A percentile compares a stretch with the other conserved stretches of the same genome.
phyloP scores from a whole-genome alignment of 2,113 vertebrate species.

The Nerophis ophidion region DNA sequence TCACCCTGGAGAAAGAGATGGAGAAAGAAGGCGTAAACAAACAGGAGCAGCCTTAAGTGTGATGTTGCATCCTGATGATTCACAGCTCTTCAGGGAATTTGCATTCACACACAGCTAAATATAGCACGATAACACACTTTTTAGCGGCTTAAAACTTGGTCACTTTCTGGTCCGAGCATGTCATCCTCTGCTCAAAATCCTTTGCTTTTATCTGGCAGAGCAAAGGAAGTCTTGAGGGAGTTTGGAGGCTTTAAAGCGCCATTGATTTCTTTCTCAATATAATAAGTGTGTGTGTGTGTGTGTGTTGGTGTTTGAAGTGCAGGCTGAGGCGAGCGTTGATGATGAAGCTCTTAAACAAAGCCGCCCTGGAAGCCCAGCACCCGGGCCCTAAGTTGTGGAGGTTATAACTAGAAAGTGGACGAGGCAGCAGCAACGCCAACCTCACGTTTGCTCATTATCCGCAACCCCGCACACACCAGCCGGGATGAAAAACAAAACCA shows the following conservation, averaged over 20 bases:
- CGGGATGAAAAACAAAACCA: neutral
- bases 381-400: neutral
- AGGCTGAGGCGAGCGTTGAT: constrained; percentile 21
- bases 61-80: no score
- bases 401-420: constrained; percentile 6
- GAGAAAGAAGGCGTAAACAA: neutral
- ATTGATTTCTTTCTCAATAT: constrained; percentile 52
- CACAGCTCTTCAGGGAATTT: no score
- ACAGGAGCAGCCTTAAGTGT: neutral
- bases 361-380: no score
- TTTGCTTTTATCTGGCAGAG: constrained; percentile 55
- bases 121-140: no score
- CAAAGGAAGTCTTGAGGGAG: constrained; percentile 17
- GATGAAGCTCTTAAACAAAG: no score
- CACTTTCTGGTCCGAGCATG: no score
- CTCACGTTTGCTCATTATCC: constrained; percentile 56
- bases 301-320: constrained; percentile 42
- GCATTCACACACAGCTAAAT: no score
- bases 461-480: constrained; percentile 28
- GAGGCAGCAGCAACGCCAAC: constrained; percentile 15
- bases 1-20: constrained; percentile 76
- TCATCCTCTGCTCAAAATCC: neutral
- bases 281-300: neutral
- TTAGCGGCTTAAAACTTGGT: no score
- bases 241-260: constrained; percentile 46